Evolutionary conservation across 1,140 invertebrate species (phyloP).

Genomic region (Triops cancriformis): DNA sequence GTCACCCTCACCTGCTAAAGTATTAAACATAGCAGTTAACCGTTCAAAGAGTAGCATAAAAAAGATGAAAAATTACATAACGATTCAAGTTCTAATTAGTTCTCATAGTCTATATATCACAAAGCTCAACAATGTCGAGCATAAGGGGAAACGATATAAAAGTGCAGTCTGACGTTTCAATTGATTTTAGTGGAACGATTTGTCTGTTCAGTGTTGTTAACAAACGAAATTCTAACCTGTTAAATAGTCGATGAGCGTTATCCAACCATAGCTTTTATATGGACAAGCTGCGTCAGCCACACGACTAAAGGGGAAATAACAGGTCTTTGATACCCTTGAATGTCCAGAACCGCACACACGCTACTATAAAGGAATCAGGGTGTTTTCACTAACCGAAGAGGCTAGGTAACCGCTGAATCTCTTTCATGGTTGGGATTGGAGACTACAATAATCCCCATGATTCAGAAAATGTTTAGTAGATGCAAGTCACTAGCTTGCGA

Average conservation of each 20-base stretch:
- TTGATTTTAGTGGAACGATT: constrained; percentile 83
- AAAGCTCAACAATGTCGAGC: no score
- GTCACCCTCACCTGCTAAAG: no score
- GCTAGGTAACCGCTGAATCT: constrained; percentile 57
- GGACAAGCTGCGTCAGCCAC: constrained; percentile 30
- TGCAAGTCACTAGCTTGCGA: constrained; percentile 71
- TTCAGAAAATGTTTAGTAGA: constrained; percentile 85
- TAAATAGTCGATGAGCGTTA: constrained; percentile 50
- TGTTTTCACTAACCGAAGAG: no score
- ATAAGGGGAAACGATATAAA: no score
- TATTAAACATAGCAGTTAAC: no score
- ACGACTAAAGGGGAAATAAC: constrained; percentile 31
- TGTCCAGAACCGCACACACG: constrained; percentile 70
- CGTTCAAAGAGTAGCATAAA: no score
- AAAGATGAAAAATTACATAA: no score
- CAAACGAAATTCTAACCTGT: constrained; percentile 66
- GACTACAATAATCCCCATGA: constrained; percentile 71
- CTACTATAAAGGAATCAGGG: constrained; percentile 67
- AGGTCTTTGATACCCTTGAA: constrained; percentile 62
- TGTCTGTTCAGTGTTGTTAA: constrained; percentile 85
- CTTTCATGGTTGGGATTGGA: constrained; percentile 72
- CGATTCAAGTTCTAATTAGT: no score
- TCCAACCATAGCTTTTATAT: constrained; percentile 22
- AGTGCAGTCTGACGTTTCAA: no score
- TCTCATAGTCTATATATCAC: no score